Conservation (phyloP, 2,888 invertebrate species). For the Aspidiotus destructor region DNA sequence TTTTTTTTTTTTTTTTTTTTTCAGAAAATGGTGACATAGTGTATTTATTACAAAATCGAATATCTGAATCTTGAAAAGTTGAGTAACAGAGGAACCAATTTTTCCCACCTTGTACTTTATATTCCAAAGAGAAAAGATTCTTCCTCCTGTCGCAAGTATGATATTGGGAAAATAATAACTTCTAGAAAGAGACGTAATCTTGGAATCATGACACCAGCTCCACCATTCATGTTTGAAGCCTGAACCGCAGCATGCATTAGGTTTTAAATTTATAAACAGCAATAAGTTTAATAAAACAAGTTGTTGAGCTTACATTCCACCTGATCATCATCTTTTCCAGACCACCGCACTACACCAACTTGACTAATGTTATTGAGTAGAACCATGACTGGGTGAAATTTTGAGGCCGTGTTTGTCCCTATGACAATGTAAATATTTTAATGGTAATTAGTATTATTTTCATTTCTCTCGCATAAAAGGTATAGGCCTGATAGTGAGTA, state of each 20-base stretch:
- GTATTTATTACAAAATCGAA: no score
- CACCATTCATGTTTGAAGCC: conserved; percentile 26
- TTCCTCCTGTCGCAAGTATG: conserved; percentile 37
- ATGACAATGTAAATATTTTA: neutral
- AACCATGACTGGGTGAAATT: conserved; percentile 1
- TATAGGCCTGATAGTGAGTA: no score
- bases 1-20: no score
- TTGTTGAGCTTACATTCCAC: neutral
- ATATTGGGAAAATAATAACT: conserved; percentile 36
- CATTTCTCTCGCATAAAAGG: no score
- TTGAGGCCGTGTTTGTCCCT: conserved; percentile 6
- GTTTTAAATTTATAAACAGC: no score
- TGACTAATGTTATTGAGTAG: conserved; percentile 16
- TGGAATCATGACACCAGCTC: conserved; percentile 37
- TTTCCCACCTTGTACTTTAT: conserved; percentile 33
- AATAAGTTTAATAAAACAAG: neutral
- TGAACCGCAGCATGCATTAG: neutral
- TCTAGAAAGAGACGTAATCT: conserved; percentile 35
- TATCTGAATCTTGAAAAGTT: neutral
- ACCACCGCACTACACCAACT: conserved; percentile 10
- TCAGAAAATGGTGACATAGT: no score
- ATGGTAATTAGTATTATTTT: no score
- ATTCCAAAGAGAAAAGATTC: conserved; percentile 38
- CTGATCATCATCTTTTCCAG: conserved; percentile 9
- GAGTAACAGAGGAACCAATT: neutral